Conservation (phyloP, 2,113 vertebrate genomes). For the Tetrax tetrax region DNA sequence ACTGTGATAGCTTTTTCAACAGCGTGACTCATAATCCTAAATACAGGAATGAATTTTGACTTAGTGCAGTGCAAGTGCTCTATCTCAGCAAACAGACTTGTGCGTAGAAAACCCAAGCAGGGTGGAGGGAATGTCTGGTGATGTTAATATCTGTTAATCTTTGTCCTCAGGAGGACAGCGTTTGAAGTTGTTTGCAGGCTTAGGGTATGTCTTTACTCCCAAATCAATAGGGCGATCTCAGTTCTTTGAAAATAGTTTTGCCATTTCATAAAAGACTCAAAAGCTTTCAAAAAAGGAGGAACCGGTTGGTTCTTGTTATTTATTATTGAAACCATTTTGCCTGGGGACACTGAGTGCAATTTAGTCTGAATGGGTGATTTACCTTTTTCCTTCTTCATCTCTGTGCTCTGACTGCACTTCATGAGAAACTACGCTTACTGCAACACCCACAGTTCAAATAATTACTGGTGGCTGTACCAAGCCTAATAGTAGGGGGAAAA, state of each 20-base stretch:
- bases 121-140: neutral
- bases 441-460: neutral
- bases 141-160: neutral
- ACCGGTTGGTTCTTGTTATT: neutral
- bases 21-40: conserved; percentile 44
- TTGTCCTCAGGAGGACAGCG: neutral
- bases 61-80: neutral
- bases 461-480: neutral
- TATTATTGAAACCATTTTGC: conserved; percentile 22
- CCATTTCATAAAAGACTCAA: neutral
- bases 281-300: neutral
- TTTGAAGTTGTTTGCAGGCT: neutral
- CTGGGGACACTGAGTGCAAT: neutral
- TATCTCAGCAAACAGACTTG: conserved; percentile 18
- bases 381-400: neutral
- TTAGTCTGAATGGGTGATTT: neutral
- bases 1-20: conserved; percentile 12
- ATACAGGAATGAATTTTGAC: conserved; percentile 20
- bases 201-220: neutral
- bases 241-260: neutral
- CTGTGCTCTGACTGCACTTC: neutral
- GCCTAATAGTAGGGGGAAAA: neutral
- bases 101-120: neutral
- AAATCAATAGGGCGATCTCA: neutral
- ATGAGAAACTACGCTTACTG: neutral